Percentiles rank a stretch among this genome's conserved stretches.
Conservation (phyloP, 2,797 vertebrate species). For the Artibeus jamaicensis region DNA sequence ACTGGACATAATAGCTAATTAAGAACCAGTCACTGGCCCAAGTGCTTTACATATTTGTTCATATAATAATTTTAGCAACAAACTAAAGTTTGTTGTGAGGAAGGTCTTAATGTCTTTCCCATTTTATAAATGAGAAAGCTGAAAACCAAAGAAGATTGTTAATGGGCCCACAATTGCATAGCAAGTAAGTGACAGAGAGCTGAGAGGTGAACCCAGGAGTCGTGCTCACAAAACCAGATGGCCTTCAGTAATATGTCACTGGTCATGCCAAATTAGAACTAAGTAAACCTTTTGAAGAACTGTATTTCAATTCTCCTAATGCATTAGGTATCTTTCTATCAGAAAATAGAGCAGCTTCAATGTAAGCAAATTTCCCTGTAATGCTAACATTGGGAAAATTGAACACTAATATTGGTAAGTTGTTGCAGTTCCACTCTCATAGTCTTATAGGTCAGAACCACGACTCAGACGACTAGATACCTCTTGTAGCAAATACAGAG, state of each 20-base stretch:
- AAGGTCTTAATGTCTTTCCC: not conserved
- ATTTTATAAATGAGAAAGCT: not conserved
- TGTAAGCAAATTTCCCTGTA: not conserved
- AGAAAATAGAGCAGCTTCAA: not conserved
- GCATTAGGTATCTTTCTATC: slow-evolving; percentile 7
- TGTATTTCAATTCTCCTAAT: slow-evolving; percentile 34
- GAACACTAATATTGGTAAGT: not conserved
- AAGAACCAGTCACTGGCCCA: not conserved
- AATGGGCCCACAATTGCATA: not conserved
- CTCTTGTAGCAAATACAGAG: not conserved
- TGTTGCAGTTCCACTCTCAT: not conserved
- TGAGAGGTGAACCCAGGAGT: not conserved
- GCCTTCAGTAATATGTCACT: not conserved
- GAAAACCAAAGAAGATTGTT: not conserved
- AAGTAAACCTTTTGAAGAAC: not conserved
- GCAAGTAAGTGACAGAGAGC: not conserved
- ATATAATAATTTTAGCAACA: not conserved
- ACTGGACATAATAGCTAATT: not conserved
- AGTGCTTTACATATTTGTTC: not conserved
- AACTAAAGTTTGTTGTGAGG: not conserved
- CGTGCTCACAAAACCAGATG: not conserved
- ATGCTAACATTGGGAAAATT: not conserved
- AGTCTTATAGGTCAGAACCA: not conserved
- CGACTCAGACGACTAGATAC: not conserved
- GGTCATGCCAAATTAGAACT: not conserved